A percentile compares a stretch with the other conserved stretches of the same genome.
Conservation (phyloP, 2,797 vertebrate genomes). For the Alosa sapidissima region DNA sequence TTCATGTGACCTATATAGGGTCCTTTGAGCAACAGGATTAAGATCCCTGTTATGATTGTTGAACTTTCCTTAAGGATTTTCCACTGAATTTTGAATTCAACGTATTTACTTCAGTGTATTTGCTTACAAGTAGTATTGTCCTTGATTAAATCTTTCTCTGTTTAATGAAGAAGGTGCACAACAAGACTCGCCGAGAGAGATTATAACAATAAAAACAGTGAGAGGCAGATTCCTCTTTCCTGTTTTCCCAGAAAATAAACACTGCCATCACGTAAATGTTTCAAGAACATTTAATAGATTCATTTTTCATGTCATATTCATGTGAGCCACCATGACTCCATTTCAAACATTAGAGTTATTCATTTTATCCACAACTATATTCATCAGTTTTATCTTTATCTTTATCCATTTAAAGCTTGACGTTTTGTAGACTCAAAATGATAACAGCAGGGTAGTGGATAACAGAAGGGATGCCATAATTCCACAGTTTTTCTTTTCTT, state of each 20-base stretch:
- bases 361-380: conserved; percentile 62
- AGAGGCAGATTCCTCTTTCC: neutral
- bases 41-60: too few relatives aligned
- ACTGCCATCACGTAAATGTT: conserved; percentile 10
- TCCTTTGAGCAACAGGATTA: too few relatives aligned
- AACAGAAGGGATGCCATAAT: conserved; percentile 60
- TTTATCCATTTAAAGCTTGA: conserved; percentile 58
- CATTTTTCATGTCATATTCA: conserved; percentile 70
- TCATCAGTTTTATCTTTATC: conserved; percentile 53
- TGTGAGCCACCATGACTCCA: conserved; percentile 64
- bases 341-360: conserved; percentile 63
- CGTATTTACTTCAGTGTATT: neutral
- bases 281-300: conserved; percentile 60
- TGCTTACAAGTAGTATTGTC: neutral
- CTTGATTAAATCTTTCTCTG: neutral
- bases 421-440: conserved; percentile 48
- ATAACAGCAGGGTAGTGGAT: conserved; percentile 71
- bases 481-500: conserved; percentile 38
- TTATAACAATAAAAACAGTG: neutral
- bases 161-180: neutral
- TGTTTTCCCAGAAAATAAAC: conserved; percentile 4
- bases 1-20: too few relatives aligned
- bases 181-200: neutral
- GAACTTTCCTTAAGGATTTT: too few relatives aligned
- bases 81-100: neutral